phyloP scores from a whole-genome alignment of 2,113 vertebrate species.

The Pionites leucogaster region DNA sequence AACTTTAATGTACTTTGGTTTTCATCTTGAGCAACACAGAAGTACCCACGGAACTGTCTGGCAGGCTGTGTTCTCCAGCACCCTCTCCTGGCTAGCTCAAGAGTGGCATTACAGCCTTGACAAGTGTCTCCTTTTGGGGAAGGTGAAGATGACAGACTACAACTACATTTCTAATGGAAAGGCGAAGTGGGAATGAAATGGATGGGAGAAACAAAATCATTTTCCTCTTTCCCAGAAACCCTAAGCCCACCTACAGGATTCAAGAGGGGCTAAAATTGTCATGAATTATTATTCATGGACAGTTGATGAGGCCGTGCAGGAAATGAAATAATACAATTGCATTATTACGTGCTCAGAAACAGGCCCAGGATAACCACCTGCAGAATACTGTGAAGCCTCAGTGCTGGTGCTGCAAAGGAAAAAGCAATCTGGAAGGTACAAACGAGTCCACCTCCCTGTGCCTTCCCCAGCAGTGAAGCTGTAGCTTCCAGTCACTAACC shows the following conservation, averaged over 20 bases:
- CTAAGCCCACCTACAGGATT: not conserved
- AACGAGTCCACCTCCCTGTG: fast-evolving
- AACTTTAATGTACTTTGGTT: not conserved
- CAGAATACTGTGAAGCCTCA: fast-evolving
- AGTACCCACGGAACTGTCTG: not conserved
- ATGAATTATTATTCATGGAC: not conserved
- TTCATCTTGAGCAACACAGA: not conserved
- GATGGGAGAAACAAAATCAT: not conserved
- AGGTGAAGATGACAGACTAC: not conserved
- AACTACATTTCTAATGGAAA: not conserved
- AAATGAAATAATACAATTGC: not conserved
- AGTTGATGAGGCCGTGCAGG: not conserved
- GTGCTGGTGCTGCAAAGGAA: not conserved
- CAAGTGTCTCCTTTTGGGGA: not conserved
- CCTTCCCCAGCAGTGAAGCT: not conserved
- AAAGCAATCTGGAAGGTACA: not conserved
- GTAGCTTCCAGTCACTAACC: not conserved
- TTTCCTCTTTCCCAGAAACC: not conserved
- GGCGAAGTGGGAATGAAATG: not conserved
- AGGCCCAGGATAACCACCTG: not conserved
- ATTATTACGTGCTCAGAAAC: fast-evolving
- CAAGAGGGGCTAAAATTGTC: not conserved
- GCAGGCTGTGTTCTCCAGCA: not conserved
- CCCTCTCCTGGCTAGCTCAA: conserved; percentile 34
- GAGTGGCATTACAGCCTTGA: not conserved